These are phyloP conservation scores for Poeciliopsis retropinna DNA, from an alignment of 2,113 vertebrate genomes.

Conservation along the genomic window DNA sequence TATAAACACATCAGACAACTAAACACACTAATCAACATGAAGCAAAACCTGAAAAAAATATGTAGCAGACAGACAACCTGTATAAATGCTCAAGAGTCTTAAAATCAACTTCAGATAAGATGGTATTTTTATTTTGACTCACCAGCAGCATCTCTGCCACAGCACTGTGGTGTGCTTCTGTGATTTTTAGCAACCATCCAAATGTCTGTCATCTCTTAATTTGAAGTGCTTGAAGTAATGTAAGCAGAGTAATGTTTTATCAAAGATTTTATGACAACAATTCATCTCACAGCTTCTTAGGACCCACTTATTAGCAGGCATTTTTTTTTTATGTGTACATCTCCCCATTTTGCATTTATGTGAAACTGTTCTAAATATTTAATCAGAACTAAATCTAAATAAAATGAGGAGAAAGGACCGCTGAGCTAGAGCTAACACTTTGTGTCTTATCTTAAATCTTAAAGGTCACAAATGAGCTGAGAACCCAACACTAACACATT, in stretches of 20 bases:
- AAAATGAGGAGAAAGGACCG: slow-evolving; percentile 1
- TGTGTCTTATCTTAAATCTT: slow-evolving; percentile 68
- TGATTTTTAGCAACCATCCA: too few relatives aligned
- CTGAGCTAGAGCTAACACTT: slow-evolving; percentile 52
- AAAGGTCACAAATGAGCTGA: slow-evolving; percentile 66
- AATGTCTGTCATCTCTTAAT: not conserved
- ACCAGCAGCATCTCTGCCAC: too few relatives aligned
- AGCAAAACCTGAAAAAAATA: too few relatives aligned
- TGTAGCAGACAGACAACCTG: too few relatives aligned
- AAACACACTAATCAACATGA: too few relatives aligned
- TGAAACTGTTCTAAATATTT: slow-evolving; percentile 58
- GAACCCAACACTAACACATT: slow-evolving; percentile 45
- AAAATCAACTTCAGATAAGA: too few relatives aligned
- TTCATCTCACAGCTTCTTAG: slow-evolving; percentile 39
- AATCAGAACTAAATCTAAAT: slow-evolving; percentile 47
- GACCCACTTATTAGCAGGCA: slow-evolving; percentile 49
- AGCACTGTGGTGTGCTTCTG: too few relatives aligned
- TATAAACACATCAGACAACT: too few relatives aligned
- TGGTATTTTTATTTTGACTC: too few relatives aligned
- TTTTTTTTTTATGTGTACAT: slow-evolving; percentile 55
- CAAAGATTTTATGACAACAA: slow-evolving; percentile 17
- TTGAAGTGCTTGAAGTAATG: slow-evolving; percentile 4
- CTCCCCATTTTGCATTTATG: slow-evolving; percentile 40
- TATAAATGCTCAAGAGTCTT: too few relatives aligned
- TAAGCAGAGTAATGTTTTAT: slow-evolving; percentile 21